These are phyloP conservation scores for Pholis gunnellus DNA, from an alignment of 2,113 vertebrate genomes.

Conservation along the genomic window DNA sequence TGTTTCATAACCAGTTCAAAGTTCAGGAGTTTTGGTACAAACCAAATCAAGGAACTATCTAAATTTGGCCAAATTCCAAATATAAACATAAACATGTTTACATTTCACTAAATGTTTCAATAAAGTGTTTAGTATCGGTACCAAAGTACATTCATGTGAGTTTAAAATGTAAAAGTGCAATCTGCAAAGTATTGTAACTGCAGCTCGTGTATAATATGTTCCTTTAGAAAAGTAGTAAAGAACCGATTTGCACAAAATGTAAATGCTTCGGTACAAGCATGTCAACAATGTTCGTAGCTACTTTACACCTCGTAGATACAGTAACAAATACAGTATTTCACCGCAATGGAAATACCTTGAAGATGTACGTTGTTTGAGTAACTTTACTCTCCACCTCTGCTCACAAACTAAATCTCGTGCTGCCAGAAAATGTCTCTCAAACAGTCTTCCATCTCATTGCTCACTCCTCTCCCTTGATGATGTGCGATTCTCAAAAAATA, in stretches of 20 bases:
- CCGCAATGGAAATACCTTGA: background rate
- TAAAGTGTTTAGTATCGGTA: background rate
- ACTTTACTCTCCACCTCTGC: background rate
- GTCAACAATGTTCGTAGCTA: background rate
- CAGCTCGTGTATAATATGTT: background rate
- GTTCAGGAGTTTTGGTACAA: too few relatives aligned
- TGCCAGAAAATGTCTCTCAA: conserved; percentile 1
- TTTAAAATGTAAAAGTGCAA: background rate
- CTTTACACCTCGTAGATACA: background rate
- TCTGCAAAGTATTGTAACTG: background rate
- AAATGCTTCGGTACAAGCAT: background rate
- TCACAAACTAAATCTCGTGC: background rate
- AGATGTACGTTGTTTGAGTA: background rate
- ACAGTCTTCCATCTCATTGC: conserved; percentile 49
- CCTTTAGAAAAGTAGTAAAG: background rate
- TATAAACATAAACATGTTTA: background rate
- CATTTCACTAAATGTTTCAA: background rate
- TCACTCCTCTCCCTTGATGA: conserved; percentile 40
- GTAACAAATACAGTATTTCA: background rate
- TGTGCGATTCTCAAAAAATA: conserved; percentile 61
- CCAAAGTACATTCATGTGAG: background rate
- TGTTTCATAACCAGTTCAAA: too few relatives aligned
- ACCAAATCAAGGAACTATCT: too few relatives aligned
- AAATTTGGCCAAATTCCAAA: background rate
- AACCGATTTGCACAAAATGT: background rate